phyloP scores from a whole-genome alignment of 2,113 vertebrate genomes.

The Otus sunia region DNA sequence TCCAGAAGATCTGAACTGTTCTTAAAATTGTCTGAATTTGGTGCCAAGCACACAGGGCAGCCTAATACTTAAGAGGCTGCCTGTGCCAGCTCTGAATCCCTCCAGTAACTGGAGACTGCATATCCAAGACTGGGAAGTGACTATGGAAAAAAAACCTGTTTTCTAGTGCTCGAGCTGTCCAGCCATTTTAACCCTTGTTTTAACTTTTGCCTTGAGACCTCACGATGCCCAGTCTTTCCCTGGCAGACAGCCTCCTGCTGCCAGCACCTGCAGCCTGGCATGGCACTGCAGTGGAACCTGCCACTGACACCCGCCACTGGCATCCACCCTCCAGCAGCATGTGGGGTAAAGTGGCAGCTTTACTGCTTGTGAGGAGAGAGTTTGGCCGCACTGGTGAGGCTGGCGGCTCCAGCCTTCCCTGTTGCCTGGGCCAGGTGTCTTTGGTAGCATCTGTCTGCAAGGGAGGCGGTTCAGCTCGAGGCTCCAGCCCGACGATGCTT shows the following conservation, averaged over 20 bases:
- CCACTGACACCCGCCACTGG: too few species aligned
- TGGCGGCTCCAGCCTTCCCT: not conserved
- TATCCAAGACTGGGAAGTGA: not conserved
- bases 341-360: not conserved
- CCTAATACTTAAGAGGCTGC: constrained; percentile 14
- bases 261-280: not conserved
- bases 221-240: not conserved
- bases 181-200: constrained; percentile 4
- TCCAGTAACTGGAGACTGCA: constrained; percentile 3
- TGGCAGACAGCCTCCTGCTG: not conserved
- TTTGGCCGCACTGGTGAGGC: accelerated
- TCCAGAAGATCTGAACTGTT: constrained; percentile 59
- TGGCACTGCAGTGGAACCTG: not conserved
- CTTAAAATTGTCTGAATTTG: constrained; percentile 62
- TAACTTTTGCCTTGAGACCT: not conserved
- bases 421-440: accelerated
- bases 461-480: not conserved
- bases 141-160: not conserved
- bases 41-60: constrained; percentile 58
- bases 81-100: constrained; percentile 33
- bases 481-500: not conserved
- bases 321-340: accelerated
- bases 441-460: not conserved
- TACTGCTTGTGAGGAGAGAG: not conserved
- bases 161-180: not conserved